phyloP scores from a whole-genome alignment of 2,113 vertebrate species.

The Podiceps cristatus region DNA sequence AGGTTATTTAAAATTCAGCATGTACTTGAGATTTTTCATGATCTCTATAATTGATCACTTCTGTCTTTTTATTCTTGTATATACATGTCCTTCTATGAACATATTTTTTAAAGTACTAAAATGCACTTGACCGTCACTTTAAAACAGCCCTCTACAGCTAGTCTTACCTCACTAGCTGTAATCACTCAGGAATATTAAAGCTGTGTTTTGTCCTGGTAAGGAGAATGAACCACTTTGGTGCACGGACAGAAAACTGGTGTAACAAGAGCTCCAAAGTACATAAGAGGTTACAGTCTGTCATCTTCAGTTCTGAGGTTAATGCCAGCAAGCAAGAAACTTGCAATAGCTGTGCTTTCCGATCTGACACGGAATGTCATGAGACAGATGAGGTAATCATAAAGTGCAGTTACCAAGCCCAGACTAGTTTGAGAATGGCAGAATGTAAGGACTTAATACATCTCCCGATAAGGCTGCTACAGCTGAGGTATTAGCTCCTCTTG shows the following conservation, averaged over 20 bases:
- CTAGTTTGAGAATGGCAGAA: constrained; percentile 2
- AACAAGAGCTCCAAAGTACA: not conserved
- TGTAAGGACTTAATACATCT: constrained; percentile 17
- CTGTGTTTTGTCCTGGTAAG: not conserved
- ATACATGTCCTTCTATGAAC: not conserved
- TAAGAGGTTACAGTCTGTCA: constrained; percentile 37
- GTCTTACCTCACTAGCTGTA: constrained; percentile 30
- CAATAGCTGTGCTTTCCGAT: constrained; percentile 42
- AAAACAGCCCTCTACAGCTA: constrained; percentile 11
- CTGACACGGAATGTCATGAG: constrained; percentile 58
- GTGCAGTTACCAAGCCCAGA: constrained; percentile 12
- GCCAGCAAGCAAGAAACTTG: not conserved
- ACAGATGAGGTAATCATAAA: constrained; percentile 58
- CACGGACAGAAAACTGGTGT: not conserved
- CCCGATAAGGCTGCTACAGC: not conserved
- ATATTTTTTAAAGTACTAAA: constrained; percentile 49
- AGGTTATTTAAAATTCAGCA: not conserved
- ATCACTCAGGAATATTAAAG: constrained; percentile 54
- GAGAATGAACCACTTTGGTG: constrained; percentile 1
- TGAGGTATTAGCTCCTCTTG: not conserved
- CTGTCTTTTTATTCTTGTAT: constrained; percentile 17
- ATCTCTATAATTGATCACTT: constrained; percentile 20
- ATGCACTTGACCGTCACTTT: constrained; percentile 43
- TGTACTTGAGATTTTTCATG: not conserved
- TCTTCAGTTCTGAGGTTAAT: constrained; percentile 46